Evolutionary conservation across 1,140 invertebrate genomes (phyloP).

Genomic region (Drosophila mojavensis): DNA sequence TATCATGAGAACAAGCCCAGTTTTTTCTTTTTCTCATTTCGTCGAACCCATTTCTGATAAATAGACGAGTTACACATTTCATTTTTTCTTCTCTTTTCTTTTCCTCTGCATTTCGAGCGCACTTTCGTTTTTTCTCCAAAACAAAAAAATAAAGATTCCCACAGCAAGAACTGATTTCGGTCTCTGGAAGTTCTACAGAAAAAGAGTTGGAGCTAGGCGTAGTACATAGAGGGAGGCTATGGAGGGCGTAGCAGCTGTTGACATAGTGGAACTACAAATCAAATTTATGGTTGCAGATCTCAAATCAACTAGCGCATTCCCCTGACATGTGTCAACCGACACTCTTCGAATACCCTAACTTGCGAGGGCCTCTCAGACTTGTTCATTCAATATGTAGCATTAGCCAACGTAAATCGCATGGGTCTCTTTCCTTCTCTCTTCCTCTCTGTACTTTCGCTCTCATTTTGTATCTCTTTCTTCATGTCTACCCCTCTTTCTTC

Average conservation of each 20-base stretch:
- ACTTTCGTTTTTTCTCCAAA: slow-evolving; percentile 2
- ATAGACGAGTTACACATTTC: neutral
- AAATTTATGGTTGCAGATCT: slow-evolving; percentile 53
- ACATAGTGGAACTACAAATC: slow-evolving; percentile 60
- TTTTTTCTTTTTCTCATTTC: too few relatives aligned
- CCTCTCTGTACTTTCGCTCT: too few relatives aligned
- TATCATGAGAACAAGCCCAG: neutral
- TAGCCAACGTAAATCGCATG: too few relatives aligned
- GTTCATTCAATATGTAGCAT: neutral
- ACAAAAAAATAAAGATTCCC: slow-evolving; percentile 1
- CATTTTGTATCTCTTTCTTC: too few relatives aligned
- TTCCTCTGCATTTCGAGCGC: neutral
- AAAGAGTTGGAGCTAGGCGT: neutral
- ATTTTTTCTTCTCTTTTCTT: neutral
- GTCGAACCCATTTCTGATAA: neutral
- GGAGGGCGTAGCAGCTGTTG: neutral
- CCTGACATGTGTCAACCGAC: slow-evolving; percentile 46
- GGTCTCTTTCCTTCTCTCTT: too few relatives aligned
- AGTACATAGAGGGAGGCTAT: neutral
- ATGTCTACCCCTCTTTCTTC: too few relatives aligned
- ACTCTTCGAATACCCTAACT: slow-evolving; percentile 1
- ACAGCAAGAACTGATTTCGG: neutral
- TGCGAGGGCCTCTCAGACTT: neutral
- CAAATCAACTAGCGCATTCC: slow-evolving; percentile 35
- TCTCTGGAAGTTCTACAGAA: slow-evolving; percentile 58